Evolutionary conservation across 2,888 invertebrate species (phyloP).

Genomic region (Phragmatobia fuliginosa): DNA sequence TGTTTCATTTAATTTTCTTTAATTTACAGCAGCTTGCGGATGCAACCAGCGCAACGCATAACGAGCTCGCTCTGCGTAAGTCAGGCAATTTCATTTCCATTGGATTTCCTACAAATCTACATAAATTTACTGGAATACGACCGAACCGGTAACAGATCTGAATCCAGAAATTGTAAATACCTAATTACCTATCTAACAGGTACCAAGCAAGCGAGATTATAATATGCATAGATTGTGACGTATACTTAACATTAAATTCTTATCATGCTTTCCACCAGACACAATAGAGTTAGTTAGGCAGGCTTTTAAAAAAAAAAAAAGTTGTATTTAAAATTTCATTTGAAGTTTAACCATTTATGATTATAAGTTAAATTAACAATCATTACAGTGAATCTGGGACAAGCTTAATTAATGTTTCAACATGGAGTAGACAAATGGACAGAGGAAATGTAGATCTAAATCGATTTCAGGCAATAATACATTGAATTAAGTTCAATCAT

Average conservation of each 20-base stretch:
- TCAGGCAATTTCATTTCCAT: slow-evolving; percentile 63
- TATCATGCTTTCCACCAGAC: too few relatives aligned
- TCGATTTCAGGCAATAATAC: neutral
- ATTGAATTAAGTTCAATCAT: too few relatives aligned
- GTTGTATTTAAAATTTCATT: too few relatives aligned
- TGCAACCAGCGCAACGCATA: slow-evolving; percentile 1
- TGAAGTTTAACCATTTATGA: too few relatives aligned
- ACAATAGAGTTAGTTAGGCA: too few relatives aligned
- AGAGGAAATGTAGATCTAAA: neutral
- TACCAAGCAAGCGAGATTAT: too few relatives aligned
- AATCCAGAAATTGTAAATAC: slow-evolving; percentile 2
- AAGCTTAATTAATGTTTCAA: neutral
- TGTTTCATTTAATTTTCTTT: neutral
- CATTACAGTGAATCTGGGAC: neutral
- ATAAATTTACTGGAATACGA: slow-evolving; percentile 54
- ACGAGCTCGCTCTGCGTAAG: slow-evolving; percentile 36
- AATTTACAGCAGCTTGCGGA: neutral
- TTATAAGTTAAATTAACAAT: neutral
- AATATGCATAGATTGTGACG: too few relatives aligned
- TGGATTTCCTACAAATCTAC: slow-evolving; percentile 63
- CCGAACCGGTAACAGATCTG: slow-evolving; percentile 5
- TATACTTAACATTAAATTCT: too few relatives aligned
- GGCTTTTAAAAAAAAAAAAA: too few relatives aligned
- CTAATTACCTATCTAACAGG: too few relatives aligned
- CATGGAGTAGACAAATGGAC: neutral